A percentile compares a stretch with the other conserved stretches of the same genome.
Evolutionary conservation across 1,140 invertebrate genomes (phyloP).

Genomic region (Diorhabda carinulata): DNA sequence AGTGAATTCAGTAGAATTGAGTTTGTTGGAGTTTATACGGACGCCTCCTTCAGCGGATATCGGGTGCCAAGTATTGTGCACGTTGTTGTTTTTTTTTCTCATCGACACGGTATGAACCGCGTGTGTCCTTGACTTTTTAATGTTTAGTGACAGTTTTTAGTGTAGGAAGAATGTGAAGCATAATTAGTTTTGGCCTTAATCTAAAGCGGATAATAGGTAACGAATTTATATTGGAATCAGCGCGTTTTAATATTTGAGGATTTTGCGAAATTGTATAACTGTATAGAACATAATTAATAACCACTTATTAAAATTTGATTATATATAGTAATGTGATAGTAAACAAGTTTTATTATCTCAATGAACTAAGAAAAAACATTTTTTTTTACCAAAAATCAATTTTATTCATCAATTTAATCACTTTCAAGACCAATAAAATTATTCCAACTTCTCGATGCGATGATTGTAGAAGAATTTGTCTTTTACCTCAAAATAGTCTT

Average conservation of each 20-base stretch:
- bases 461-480: too few species aligned
- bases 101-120: neutral
- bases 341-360: too few species aligned
- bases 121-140: constrained; percentile 2
- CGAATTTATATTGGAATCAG: neutral
- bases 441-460: too few species aligned
- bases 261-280: neutral
- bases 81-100: neutral
- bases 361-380: too few species aligned
- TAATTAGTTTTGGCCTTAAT: neutral
- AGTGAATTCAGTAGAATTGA: neutral
- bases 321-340: too few species aligned
- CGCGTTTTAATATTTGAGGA: neutral
- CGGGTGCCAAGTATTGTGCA: neutral
- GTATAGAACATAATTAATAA: neutral
- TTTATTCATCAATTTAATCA: too few species aligned
- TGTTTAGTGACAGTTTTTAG: neutral
- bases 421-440: too few species aligned
- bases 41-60: constrained; percentile 1
- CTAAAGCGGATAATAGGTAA: too few species aligned
- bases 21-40: neutral
- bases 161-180: neutral
- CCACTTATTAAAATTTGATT: too few species aligned
- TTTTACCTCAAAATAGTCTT: too few species aligned
- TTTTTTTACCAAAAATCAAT: too few species aligned